Evolutionary conservation across 2,113 vertebrate species (phyloP), one percentile per base, ranked within the genome.

Genomic region (Tragelaphus buxtoni): DNA sequence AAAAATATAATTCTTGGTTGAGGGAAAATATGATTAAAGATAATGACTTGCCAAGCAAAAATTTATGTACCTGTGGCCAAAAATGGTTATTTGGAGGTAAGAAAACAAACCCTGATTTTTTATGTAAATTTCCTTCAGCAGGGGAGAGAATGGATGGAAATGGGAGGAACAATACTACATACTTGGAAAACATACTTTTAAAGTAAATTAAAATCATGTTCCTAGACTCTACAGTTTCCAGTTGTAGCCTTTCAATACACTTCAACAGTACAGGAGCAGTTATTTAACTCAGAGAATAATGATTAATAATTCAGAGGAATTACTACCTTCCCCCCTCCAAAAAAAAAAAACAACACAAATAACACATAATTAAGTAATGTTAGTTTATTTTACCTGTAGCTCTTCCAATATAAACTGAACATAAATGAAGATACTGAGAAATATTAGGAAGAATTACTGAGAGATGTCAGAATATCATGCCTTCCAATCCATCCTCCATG

Each of bases 401-500:
- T 49, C 72, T 58, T 56, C 53, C 3, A 22, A 58, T 47, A 88
- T 30, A 92, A 96, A 93, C 11, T 30, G 88, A 11, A 24, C 1
- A 39, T 9, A 94, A 97, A 88, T 47, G 20, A 0, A 20, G 77
- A n/a, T 24, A 94, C 55, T 45, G 22, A n/a, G 55, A 94, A 0
- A 10, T 24, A 91, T 32, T 30, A 39, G 63, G 90, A 5, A 83
- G 28, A 94, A 61, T 49, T 4, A 72, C 51, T 69, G 18, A 61
- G 18, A 42, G 45, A 35, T 24, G n/a, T 99, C 97, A 99, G 95
- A 99, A 99, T 98, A 99, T 99, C 99, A 99, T 99, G 88, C 99
- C 99, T 96, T 99, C 99, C 60, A 99, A 98, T 8, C 99, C 99
- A 16, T 99, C 99, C 95, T 99, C 99, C 99, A 99, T 99, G 95